These are phyloP conservation scores for Heliornis fulica DNA, from an alignment of 2,113 vertebrate species.

Conservation along the genomic window DNA sequence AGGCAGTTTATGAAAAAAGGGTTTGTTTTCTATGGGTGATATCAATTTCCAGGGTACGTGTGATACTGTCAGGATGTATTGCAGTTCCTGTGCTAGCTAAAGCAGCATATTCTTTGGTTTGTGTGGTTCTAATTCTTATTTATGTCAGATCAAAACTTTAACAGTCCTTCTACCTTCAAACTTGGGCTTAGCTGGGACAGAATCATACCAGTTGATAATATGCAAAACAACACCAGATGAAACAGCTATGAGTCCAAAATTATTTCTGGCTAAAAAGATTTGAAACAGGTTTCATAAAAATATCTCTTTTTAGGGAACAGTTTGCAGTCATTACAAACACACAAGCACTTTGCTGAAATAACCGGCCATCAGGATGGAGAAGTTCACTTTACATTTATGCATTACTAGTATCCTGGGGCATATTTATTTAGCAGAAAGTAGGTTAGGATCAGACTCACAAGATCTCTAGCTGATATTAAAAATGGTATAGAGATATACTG, in stretches of 20 bases:
- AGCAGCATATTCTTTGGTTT: neutral
- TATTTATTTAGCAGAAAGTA: neutral
- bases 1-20: neutral
- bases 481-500: neutral
- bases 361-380: neutral
- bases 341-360: neutral
- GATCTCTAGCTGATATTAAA: neutral
- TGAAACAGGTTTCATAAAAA: neutral
- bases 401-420: neutral
- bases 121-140: neutral
- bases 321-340: neutral
- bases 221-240: neutral
- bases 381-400: neutral
- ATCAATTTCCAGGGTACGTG: neutral
- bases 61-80: neutral
- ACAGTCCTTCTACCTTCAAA: neutral
- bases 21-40: neutral
- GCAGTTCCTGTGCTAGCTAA: neutral
- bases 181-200: neutral
- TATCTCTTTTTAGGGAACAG: neutral
- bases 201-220: neutral
- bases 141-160: neutral
- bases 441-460: neutral
- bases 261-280: neutral
- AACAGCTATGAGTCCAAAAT: neutral